Conservation (phyloP, 1,140 invertebrate species). For the Drosophila rufa region DNA sequence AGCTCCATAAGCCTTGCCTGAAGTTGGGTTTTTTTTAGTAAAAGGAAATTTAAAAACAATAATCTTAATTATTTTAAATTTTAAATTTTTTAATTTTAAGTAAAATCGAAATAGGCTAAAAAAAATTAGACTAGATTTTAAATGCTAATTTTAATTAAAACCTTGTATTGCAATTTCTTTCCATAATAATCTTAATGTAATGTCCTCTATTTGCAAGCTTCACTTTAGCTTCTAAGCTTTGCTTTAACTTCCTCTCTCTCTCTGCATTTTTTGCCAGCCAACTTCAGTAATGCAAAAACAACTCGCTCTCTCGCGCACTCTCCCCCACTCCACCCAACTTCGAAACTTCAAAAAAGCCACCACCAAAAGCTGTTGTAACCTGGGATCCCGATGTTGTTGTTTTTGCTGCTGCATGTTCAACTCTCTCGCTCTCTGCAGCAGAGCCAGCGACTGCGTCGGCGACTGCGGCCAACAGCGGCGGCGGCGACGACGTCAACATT, state of each 20-base stretch:
- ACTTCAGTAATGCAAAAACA: constrained; percentile 30
- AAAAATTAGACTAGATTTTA: no score
- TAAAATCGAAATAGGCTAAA: no score
- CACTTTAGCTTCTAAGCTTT: constrained; percentile 36
- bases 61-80: no score
- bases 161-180: not conserved
- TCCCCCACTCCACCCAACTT: constrained; percentile 12
- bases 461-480: constrained; percentile 42
- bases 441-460: constrained; percentile 26
- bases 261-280: constrained; percentile 55
- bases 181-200: not conserved
- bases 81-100: no score
- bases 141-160: not conserved
- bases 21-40: no score
- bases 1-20: not conserved
- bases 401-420: constrained; percentile 37
- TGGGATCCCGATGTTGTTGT: constrained; percentile 33
- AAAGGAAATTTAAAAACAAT: no score
- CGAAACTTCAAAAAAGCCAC: constrained; percentile 73
- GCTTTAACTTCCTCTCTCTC: constrained; percentile 37
- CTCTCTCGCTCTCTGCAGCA: constrained; percentile 31
- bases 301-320: constrained; percentile 8
- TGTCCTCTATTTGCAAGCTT: constrained; percentile 3
- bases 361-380: constrained; percentile 70
- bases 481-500: constrained; percentile 61